phyloP scores from a whole-genome alignment of 2,888 invertebrate species.

The Polydesmus complanatus region DNA sequence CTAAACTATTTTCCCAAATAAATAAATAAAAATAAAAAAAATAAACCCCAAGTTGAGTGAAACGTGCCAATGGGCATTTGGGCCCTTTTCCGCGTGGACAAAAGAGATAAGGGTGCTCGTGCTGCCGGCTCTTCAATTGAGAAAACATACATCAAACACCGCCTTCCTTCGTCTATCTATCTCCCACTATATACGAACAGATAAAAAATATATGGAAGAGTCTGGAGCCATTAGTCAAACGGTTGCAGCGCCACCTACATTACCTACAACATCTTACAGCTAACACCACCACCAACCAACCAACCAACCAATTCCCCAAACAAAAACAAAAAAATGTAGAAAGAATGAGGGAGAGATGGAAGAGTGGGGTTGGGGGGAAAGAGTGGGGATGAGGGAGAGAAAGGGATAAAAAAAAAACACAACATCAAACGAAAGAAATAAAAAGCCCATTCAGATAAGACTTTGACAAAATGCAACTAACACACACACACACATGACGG shows the following conservation, averaged over 20 bases:
- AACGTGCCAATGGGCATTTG: neutral
- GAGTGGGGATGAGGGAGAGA: too few species aligned
- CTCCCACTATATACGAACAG: neutral
- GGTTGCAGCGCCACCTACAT: neutral
- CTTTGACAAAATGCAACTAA: neutral
- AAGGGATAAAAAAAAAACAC: too few species aligned
- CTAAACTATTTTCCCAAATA: too few species aligned
- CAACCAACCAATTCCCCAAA: neutral
- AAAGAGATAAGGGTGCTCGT: neutral
- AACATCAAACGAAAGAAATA: neutral
- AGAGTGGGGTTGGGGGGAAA: too few species aligned
- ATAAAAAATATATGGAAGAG: neutral
- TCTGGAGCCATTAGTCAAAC: neutral
- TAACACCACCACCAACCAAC: neutral
- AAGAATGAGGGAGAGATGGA: too few species aligned
- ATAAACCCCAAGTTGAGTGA: neutral
- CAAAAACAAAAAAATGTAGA: neutral
- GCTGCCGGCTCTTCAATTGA: neutral
- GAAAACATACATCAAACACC: neutral
- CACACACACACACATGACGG: neutral
- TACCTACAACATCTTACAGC: neutral
- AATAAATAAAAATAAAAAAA: neutral
- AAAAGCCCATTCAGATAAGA: neutral
- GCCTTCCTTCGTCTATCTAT: too few species aligned
- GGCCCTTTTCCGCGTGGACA: neutral